phyloP scores from a whole-genome alignment of 2,888 invertebrate genomes.

The Ptilodon capucinus region DNA sequence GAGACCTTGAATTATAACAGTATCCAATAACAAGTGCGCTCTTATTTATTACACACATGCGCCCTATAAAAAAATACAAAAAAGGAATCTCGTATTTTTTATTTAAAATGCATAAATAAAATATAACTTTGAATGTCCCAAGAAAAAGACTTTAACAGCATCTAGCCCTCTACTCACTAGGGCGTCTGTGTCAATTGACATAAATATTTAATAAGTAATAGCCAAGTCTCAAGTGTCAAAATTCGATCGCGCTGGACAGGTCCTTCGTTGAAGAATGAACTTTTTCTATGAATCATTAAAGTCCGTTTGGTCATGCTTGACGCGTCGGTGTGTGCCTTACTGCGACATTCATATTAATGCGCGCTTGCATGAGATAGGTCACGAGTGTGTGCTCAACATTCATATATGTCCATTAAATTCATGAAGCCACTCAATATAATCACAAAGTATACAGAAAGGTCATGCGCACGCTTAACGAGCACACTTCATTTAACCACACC shows the following conservation, averaged over 20 bases:
- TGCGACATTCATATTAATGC: constrained; percentile 7
- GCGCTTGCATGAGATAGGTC: constrained; percentile 15
- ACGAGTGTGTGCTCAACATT: constrained; percentile 27
- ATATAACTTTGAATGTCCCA: neutral
- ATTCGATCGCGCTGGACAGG: no score
- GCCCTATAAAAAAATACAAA: neutral
- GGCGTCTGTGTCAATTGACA: no score
- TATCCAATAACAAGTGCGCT: neutral
- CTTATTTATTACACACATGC: neutral
- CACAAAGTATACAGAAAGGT: constrained; percentile 50
- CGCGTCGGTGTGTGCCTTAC: no score
- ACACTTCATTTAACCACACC: constrained; percentile 59
- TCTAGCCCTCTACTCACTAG: no score
- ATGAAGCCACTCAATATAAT: constrained; percentile 32
- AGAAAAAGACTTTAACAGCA: constrained; percentile 4
- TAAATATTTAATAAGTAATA: no score
- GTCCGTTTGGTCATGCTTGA: no score
- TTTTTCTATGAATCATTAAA: no score
- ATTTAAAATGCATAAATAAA: neutral
- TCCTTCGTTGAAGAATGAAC: no score
- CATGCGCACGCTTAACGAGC: constrained; percentile 51
- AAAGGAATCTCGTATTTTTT: neutral
- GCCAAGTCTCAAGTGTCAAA: no score
- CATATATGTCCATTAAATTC: constrained; percentile 31
- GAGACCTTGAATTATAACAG: neutral